These are phyloP conservation scores for Lapara coniferarum DNA, from an alignment of 2,888 invertebrate species.

Conservation along the genomic window DNA sequence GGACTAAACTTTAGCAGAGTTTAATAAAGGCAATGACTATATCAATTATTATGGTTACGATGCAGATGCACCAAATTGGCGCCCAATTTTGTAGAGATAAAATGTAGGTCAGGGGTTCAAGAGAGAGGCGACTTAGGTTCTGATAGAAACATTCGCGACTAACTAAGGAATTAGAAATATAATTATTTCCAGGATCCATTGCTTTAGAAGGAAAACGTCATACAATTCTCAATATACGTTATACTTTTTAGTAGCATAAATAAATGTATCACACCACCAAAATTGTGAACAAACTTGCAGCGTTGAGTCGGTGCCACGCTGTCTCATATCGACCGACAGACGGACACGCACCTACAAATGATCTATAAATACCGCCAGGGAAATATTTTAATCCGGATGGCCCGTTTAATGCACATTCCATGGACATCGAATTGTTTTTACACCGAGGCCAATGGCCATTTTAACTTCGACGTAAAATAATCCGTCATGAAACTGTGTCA, in stretches of 20 bases:
- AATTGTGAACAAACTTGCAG: slow-evolving; percentile 57
- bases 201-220: too few relatives aligned
- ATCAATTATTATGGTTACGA: too few relatives aligned
- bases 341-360: slow-evolving; percentile 76
- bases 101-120: too few relatives aligned
- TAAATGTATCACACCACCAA: not conserved
- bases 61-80: too few relatives aligned
- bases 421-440: slow-evolving; percentile 65
- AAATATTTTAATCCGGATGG: slow-evolving; percentile 83
- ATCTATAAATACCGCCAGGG: slow-evolving; percentile 78
- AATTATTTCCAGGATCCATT: too few relatives aligned
- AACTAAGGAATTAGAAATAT: too few relatives aligned
- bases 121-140: too few relatives aligned
- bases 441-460: slow-evolving; percentile 64
- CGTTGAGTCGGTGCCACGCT: slow-evolving; percentile 80
- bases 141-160: too few relatives aligned
- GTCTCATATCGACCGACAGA: slow-evolving; percentile 76
- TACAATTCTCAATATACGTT: too few relatives aligned
- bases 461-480: slow-evolving; percentile 55
- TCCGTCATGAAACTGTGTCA: slow-evolving; percentile 66
- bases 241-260: not conserved
- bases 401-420: slow-evolving; percentile 79
- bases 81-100: too few relatives aligned
- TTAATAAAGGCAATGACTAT: too few relatives aligned
- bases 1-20: too few relatives aligned